Evolutionary conservation across 2,113 vertebrate genomes (phyloP).

Genomic region (Lota lota): DNA sequence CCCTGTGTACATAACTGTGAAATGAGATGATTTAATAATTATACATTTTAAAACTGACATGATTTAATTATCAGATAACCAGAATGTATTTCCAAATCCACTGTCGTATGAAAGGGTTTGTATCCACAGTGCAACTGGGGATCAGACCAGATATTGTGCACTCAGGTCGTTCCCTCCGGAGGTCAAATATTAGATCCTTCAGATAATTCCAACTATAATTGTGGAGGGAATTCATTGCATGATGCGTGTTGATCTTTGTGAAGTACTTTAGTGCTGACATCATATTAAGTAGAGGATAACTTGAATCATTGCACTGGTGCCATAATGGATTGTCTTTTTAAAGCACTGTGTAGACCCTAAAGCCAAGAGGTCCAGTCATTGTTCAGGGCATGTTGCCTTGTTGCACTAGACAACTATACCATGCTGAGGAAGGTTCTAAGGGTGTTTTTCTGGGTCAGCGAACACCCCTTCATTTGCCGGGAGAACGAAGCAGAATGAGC

Average conservation of each 20-base stretch:
- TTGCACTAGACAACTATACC: neutral
- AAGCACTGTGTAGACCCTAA: too few relatives aligned
- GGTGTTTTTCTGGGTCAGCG: conserved; percentile 44
- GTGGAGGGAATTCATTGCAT: too few relatives aligned
- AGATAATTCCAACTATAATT: too few relatives aligned
- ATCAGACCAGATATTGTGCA: too few relatives aligned
- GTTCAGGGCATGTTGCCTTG: neutral
- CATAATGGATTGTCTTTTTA: too few relatives aligned
- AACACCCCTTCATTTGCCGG: conserved; percentile 41
- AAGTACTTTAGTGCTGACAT: too few relatives aligned
- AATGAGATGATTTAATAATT: neutral
- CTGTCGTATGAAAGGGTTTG: neutral
- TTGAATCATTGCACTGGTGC: too few relatives aligned
- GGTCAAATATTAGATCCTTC: too few relatives aligned
- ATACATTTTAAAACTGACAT: neutral
- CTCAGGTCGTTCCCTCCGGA: neutral
- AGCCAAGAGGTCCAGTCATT: neutral
- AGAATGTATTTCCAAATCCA: neutral
- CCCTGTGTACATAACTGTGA: neutral
- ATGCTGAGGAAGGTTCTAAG: conserved; percentile 32
- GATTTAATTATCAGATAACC: neutral
- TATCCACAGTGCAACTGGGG: too few relatives aligned
- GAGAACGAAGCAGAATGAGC: conserved; percentile 64
- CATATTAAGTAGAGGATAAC: too few relatives aligned
- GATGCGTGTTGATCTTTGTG: too few relatives aligned